A percentile compares a stretch with the other conserved stretches of the same genome.
Conservation (phyloP, 2,888 invertebrate genomes). For the Adineta ricciae region DNA sequence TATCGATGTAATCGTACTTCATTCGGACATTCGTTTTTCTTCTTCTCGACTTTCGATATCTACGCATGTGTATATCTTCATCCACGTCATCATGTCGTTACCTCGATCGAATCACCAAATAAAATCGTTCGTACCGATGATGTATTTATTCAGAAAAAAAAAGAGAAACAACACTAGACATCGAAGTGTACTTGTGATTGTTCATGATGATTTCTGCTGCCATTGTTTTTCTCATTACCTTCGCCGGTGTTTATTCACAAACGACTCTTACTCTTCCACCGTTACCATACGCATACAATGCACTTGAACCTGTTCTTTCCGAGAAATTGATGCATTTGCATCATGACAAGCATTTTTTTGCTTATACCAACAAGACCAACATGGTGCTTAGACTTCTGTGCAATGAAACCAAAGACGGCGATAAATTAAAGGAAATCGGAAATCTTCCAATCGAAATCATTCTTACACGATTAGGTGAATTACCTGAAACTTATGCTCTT, state of each 20-base stretch:
- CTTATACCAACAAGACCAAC: neutral
- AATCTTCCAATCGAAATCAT: neutral
- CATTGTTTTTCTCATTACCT: neutral
- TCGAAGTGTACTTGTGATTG: too few relatives aligned
- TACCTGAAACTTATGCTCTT: neutral
- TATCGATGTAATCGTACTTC: neutral
- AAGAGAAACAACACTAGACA: neutral
- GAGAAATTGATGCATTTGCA: neutral
- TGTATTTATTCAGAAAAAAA: too few relatives aligned
- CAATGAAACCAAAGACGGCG: neutral
- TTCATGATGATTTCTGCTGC: neutral
- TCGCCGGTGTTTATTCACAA: neutral
- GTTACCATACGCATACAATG: neutral
- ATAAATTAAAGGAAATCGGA: neutral
- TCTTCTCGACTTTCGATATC: neutral
- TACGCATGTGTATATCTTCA: neutral
- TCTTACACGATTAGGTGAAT: neutral
- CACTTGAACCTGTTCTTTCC: neutral
- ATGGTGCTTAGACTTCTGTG: neutral
- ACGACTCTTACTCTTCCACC: neutral
- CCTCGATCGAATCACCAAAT: neutral
- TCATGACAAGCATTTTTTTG: neutral
- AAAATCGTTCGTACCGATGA: neutral
- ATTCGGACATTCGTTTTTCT: neutral
- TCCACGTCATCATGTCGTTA: neutral